Evolutionary conservation across 2,113 vertebrate genomes (phyloP), one percentile per base, ranked within the genome.

Genomic region (Spea multiplicata): DNA sequence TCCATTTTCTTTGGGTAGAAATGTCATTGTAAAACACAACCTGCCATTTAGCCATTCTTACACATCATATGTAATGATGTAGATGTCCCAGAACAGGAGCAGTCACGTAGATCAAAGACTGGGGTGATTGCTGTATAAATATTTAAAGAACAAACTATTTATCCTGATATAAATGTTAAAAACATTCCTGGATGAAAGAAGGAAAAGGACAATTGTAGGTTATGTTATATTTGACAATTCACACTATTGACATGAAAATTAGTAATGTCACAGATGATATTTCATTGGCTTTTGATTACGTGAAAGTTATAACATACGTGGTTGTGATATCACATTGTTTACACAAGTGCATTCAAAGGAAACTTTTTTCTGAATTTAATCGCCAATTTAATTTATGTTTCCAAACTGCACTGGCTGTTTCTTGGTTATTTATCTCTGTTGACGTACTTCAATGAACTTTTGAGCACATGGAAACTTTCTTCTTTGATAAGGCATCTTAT

Each of bases 401-500:
- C 80, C 83, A 70, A 80, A 82, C 59, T 69, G 45, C 69, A 68
- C 74, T 61, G 64, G 82, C n/a, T 55, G 55, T 82, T 59, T 75
- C 7, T 80, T 83, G 74, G 53, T 83, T 49, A 73, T 66, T 55
- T 83, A 55, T 65, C 81, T 83, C 3, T 82, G 83, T 65, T 13
- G 52, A 80, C 0, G 0, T 82, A 66, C 76, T 81, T 45, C 81
- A 76, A 85, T 82, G 81, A 74, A 82, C 75, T 82, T 74, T 64
- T 73, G 77, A 74, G 57, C 70, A 76, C 59, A 17, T 83, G 82
- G 85, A 84, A 87, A 85, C 62, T 84, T 83, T 61, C 69, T 74
- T 84, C 71, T 49, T 73, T 81, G 82, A 86, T 87, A 88, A 87
- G 80, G 57, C 16, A 0, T 72, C 66, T 86, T 87, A 85, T 85